phyloP scores from a whole-genome alignment of 2,113 vertebrate species.

The Psilopsiagon aymara region DNA sequence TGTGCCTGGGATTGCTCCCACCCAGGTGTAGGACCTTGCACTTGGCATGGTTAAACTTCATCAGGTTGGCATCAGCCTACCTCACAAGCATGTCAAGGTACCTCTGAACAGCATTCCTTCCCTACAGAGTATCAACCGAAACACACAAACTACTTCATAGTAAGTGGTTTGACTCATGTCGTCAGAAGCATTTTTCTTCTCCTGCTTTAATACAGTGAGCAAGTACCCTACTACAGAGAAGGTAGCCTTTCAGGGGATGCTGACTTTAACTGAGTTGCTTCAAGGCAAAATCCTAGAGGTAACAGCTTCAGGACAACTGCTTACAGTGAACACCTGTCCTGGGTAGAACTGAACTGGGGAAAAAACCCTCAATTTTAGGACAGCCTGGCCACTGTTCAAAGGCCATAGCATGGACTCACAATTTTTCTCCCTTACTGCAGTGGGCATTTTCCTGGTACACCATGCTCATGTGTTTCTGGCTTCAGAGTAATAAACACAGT shows the following conservation, averaged over 20 bases:
- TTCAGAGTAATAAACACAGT: background rate
- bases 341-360: background rate
- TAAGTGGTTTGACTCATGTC: background rate
- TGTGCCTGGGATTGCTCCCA: no score
- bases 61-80: no score
- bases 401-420: background rate
- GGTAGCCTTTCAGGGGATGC: background rate
- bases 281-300: background rate
- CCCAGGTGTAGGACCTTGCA: no score
- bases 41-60: no score
- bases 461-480: background rate
- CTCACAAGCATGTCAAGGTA: no score
- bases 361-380: background rate
- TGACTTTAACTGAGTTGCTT: background rate
- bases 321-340: background rate
- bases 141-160: background rate
- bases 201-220: background rate
- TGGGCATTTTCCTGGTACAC: background rate
- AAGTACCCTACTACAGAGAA: background rate
- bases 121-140: no score
- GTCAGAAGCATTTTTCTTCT: background rate
- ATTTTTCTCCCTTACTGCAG: background rate
- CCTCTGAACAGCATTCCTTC: no score
- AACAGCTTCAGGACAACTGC: background rate
- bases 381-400: background rate